Evolutionary conservation across 2,888 invertebrate species (phyloP).

Genomic region (Anodontia alba): DNA sequence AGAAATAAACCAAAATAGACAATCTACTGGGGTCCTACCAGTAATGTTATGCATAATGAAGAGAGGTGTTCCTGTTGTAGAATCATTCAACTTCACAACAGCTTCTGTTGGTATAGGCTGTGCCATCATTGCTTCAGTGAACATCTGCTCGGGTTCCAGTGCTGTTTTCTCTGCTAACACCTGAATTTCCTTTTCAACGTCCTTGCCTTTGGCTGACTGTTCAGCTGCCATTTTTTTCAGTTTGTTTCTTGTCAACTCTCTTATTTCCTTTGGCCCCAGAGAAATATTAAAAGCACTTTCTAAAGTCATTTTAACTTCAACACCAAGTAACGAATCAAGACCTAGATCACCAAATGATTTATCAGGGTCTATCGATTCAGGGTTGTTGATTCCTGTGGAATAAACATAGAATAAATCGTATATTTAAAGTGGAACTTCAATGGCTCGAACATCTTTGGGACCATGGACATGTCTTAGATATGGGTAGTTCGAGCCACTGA

Average conservation of each 20-base stretch:
- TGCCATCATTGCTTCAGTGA: too few relatives aligned
- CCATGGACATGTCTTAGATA: too few relatives aligned
- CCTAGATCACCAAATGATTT: conserved; percentile 96
- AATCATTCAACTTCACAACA: background rate
- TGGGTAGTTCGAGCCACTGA: too few relatives aligned
- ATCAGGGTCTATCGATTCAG: conserved; percentile 90
- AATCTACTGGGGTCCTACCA: too few relatives aligned
- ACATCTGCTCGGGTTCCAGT: too few relatives aligned
- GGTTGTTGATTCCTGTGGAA: conserved; percentile 93
- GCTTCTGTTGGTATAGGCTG: too few relatives aligned
- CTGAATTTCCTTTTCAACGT: too few relatives aligned
- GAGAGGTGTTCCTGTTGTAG: background rate
- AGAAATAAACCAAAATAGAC: too few relatives aligned
- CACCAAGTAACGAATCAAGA: conserved; percentile 99
- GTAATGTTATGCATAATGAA: background rate
- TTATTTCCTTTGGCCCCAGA: conserved; percentile 95
- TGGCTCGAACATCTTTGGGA: too few relatives aligned
- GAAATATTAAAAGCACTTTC: conserved; percentile 96
- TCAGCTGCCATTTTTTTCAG: conserved; percentile 54
- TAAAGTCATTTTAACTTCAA: conserved; percentile 98
- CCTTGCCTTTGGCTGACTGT: background rate
- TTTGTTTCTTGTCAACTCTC: conserved; percentile 85
- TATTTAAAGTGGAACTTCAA: too few relatives aligned
- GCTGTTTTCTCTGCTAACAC: too few relatives aligned
- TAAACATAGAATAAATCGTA: background rate